phyloP scores from a whole-genome alignment of 92 coral and sea anemone genomes.

The Virgularia gustaviana region DNA sequence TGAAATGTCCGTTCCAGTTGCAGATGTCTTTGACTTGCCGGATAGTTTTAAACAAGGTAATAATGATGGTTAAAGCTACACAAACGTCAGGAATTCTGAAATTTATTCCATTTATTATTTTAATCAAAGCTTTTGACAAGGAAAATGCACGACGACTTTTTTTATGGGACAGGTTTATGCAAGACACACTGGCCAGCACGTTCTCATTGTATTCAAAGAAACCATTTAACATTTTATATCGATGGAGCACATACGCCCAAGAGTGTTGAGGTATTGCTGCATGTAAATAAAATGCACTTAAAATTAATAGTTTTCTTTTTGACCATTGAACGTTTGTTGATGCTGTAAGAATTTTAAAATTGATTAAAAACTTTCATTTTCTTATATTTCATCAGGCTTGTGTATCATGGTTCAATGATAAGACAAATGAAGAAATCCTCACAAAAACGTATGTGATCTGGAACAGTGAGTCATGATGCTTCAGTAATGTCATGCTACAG shows the following conservation, averaged over 20 bases:
- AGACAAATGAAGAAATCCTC: constrained; percentile 65
- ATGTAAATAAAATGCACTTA: no score
- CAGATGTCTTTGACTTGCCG: constrained; percentile 7
- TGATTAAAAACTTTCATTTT: neutral
- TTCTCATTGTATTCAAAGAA: constrained; percentile 72
- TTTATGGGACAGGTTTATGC: constrained; percentile 53
- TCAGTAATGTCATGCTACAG: no score
- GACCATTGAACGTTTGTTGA: no score
- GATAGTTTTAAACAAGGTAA: constrained; percentile 24
- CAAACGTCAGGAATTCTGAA: no score
- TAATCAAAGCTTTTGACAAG: no score
- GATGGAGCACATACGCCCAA: constrained; percentile 98
- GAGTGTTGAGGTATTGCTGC: constrained; percentile 68
- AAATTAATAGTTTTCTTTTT: no score
- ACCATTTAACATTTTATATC: constrained; percentile 70
- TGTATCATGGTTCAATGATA: constrained; percentile 69
- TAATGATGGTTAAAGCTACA: no score
- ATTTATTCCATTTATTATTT: no score
- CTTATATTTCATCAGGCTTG: constrained; percentile 62
- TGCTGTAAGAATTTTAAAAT: neutral
- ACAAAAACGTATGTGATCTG: constrained; percentile 60
- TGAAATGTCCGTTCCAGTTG: no score
- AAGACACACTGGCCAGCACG: constrained; percentile 82
- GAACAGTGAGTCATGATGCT: no score
- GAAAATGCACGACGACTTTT: neutral